These are phyloP conservation scores for Amphimallon solstitiale DNA, from an alignment of 2,888 invertebrate genomes.

Conservation along the genomic window DNA sequence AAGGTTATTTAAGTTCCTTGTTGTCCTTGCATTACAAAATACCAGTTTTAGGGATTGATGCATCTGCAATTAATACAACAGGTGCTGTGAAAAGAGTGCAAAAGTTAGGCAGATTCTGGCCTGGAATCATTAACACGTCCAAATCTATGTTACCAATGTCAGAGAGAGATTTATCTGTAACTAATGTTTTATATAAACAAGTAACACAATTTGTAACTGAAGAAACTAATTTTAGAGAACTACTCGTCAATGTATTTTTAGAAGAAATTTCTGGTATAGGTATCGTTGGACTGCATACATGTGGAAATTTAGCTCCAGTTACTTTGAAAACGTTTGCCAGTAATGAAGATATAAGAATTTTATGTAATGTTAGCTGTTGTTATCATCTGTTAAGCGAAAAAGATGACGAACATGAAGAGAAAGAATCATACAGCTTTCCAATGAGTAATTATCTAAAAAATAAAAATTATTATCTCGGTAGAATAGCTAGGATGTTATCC, in stretches of 20 bases:
- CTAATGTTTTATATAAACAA: conserved; percentile 67
- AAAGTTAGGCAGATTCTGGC: conserved; percentile 62
- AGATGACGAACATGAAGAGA: conserved; percentile 47
- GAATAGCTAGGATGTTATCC: conserved; percentile 87
- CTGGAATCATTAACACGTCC: conserved; percentile 50
- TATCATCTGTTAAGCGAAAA: conserved; percentile 82
- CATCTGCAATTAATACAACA: conserved; percentile 72
- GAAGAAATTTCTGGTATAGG: conserved; percentile 63
- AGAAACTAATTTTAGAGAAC: conserved; percentile 66
- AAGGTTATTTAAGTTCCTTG: conserved; percentile 84
- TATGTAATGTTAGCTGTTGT: conserved; percentile 90
- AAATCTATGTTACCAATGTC: conserved; percentile 44
- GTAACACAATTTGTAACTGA: conserved; percentile 70
- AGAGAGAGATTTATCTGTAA: conserved; percentile 42
- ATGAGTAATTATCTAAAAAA: conserved; percentile 71
- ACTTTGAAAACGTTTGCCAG: conserved; percentile 75
- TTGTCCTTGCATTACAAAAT: conserved; percentile 76
- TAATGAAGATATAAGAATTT: conserved; percentile 66
- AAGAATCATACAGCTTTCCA: conserved; percentile 69
- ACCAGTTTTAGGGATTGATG: conserved; percentile 85
- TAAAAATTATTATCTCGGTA: conserved; percentile 68
- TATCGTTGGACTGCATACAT: conserved; percentile 85
- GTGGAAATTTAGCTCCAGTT: conserved; percentile 83
- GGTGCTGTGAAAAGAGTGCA: conserved; percentile 72
- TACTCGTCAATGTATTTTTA: conserved; percentile 67